Percentiles rank a stretch among this genome's conserved stretches.
These are phyloP conservation scores for Achlya flavicornis DNA, from an alignment of 2,888 invertebrate species.

Conservation along the genomic window DNA sequence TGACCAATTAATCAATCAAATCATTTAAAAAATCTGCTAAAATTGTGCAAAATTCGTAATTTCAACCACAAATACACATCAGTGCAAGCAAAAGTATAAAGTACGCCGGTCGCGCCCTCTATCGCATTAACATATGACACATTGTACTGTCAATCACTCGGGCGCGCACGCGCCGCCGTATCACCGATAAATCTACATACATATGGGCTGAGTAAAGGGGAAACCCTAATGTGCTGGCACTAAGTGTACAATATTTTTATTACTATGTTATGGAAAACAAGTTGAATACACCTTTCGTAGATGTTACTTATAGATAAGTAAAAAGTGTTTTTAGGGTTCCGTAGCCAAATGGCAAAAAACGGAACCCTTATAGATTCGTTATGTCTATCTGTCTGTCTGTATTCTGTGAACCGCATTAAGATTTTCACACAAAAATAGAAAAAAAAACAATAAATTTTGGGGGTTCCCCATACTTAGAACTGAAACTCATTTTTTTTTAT, in stretches of 20 bases:
- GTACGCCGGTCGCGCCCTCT: slow-evolving; percentile 46
- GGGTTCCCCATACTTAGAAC: no score
- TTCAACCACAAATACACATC: slow-evolving; percentile 24
- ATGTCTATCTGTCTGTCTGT: no score
- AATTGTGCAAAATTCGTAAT: not conserved
- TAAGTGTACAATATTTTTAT: slow-evolving; percentile 30
- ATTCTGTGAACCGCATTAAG: no score
- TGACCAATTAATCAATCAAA: no score
- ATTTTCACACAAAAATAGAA: no score
- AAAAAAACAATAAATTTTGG: no score
- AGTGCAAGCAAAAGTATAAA: slow-evolving; percentile 34
- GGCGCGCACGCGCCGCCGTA: slow-evolving; percentile 55
- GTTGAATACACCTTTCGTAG: slow-evolving; percentile 6
- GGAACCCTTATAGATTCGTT: no score
- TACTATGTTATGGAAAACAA: slow-evolving; percentile 38
- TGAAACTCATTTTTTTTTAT: no score
- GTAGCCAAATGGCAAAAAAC: no score
- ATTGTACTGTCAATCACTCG: slow-evolving; percentile 73
- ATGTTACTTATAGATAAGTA: not conserved
- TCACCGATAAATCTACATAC: slow-evolving; percentile 61
- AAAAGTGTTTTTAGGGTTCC: not conserved
- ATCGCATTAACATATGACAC: slow-evolving; percentile 64
- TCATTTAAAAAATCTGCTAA: no score
- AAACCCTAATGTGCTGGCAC: slow-evolving; percentile 59
- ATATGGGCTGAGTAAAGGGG: slow-evolving; percentile 51